Conservation (phyloP, 2,797 vertebrate species). For the Aeoliscus strigatus region DNA sequence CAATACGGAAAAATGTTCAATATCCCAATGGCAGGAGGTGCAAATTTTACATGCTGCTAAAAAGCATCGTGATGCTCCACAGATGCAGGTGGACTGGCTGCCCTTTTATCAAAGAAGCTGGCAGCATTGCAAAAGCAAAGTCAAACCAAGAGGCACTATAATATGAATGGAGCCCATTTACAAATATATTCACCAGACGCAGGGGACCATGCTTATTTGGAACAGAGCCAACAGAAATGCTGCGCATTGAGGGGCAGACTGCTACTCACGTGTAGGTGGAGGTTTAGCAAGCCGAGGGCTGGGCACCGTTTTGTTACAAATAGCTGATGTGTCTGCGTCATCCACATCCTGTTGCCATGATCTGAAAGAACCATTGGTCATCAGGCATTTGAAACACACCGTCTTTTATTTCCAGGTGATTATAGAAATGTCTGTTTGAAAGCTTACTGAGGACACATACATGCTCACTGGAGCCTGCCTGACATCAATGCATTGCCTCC, state of each 20-base stretch:
- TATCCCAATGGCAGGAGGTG: too few relatives aligned
- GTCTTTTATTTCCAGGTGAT: slow-evolving; percentile 5
- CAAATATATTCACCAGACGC: too few relatives aligned
- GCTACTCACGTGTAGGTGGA: slow-evolving; percentile 70
- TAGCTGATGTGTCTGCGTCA: slow-evolving; percentile 71
- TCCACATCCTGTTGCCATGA: slow-evolving; percentile 86
- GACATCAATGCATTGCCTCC: slow-evolving; percentile 74
- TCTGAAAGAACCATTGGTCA: slow-evolving; percentile 64
- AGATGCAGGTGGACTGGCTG: too few relatives aligned
- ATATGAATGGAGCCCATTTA: too few relatives aligned
- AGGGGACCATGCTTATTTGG: too few relatives aligned
- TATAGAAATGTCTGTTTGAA: background rate
- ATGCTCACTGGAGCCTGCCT: slow-evolving; percentile 56
- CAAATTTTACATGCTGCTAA: background rate
- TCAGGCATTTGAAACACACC: slow-evolving; percentile 7
- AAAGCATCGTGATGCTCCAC: background rate
- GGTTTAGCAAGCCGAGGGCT: slow-evolving; percentile 46
- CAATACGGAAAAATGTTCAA: too few relatives aligned
- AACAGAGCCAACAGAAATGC: too few relatives aligned
- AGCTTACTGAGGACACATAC: slow-evolving; percentile 39
- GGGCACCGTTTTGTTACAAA: slow-evolving; percentile 63
- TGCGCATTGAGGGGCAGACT: too few relatives aligned
- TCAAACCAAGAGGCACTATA: too few relatives aligned
- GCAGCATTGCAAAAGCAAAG: too few relatives aligned
- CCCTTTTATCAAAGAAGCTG: too few relatives aligned